Base-by-base conservation (phyloP, 2,888 invertebrate species). In the Subacronicta megacephala region DNA sequence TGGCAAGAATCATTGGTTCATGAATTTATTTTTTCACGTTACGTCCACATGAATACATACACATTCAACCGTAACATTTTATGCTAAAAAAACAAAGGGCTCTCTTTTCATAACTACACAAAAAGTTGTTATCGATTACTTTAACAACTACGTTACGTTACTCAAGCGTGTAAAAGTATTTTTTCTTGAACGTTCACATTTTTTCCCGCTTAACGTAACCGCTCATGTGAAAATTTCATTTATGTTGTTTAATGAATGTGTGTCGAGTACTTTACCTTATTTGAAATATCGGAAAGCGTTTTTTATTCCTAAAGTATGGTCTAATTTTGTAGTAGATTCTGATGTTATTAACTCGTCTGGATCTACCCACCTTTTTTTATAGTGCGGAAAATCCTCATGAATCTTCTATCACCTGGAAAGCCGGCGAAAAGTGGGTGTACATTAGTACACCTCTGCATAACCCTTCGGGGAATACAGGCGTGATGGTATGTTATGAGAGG, bases 11-110 rank as follows among this genome's bases (percentile, higher is more conserved):
- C 84, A 88, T 86, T 87, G 83, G 74, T 77, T 78, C 83, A 84
- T 86, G 83, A 87, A 85, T 89, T 82, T 82, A 85, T 88, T 85
- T 85, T 78, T 77, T 72, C 79, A 80, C 73, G 13, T 52, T 16
- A 57, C 64, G 67, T 68, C 65, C 68, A 67, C 59, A 56, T 64
- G 63, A 76, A 75, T 68, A 78, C 66, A 72, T 59, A 74, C 51
- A 70, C 47, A 57, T 29, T 38, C 46, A 53, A 53, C 20, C 58
- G 15, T 26, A 43, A 62, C 57, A 43, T 46, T 41, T 38, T 46
- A 35, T n/a, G 17, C 33, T 31, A 9, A 38, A 53, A 47, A 57
- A 43, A 42, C 10, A 6, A 46, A 41, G 33, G 45, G 41, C 33
- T n/a, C 23, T 41, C 15, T 46, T 10, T 49, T 47, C 12, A 17